Base-by-base conservation (phyloP, 2,888 invertebrate genomes). In the Rhagonycha lutea region DNA sequence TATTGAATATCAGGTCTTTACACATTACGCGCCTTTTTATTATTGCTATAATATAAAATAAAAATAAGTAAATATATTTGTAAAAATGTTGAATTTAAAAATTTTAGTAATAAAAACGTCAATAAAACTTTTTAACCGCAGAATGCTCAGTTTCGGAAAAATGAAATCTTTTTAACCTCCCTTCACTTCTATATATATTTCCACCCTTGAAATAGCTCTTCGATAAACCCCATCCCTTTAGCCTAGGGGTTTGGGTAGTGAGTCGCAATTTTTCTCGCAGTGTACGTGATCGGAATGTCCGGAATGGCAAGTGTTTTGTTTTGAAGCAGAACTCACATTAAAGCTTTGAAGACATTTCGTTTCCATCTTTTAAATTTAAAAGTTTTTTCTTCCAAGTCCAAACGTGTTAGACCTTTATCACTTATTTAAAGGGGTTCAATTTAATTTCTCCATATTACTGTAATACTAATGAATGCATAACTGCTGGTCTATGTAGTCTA, bases 231-330 rank as follows among this genome's bases (percentile, higher is more conserved):
- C 83, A 76, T 79, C 79, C 78, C 81, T 69, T 75, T 79, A 74
- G 84, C 83, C 83, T 73, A 80, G 81, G 86, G 86, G 85, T 84
- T 83, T 85, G 85, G 84, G 85, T 84, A 85, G 86, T 84, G 86
- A 86, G 85, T 87, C 86, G 88, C 88, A 88, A 88, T 88, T 88
- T 87, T 88, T 88, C 88, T 87, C 86, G 87, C 86, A 85, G 86
- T 80, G 84, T 87, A 88, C 88, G 88, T 88, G 88, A 86, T 86
- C 84, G 83, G 88, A 87, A 87, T 88, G 83, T 83, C 77, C 78
- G 81, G 80, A 81, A 78, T 80, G 81, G 74, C 82, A 79, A 82
- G 82, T 86, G 86, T 86, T 86, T 86, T 87, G 86, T 86, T 86
- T 86, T 86, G 84, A 83, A 83, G 83, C 82, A 78, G 82, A 82